These are phyloP conservation scores for Mixornis gularis DNA, from an alignment of 2,113 vertebrate species.

Conservation along the genomic window DNA sequence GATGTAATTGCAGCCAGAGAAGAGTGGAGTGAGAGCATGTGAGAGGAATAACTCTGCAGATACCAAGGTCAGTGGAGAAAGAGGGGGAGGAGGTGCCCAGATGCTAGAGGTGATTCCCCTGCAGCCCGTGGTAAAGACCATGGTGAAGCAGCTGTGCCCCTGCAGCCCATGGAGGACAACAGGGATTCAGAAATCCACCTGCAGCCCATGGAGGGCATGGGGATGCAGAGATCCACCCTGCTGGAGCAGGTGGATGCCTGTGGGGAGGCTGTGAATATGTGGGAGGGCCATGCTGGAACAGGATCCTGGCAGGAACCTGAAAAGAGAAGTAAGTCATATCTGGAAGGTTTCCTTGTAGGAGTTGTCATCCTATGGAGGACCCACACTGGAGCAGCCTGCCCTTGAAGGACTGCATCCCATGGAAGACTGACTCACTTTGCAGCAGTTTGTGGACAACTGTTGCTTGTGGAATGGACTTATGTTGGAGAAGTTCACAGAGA, in stretches of 20 bases:
- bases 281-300: neutral
- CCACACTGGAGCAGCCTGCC: neutral
- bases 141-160: neutral
- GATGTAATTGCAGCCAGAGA: neutral
- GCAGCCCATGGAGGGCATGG: neutral
- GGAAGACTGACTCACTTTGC: neutral
- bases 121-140: accelerated
- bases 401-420: neutral
- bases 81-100: neutral
- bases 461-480: accelerated
- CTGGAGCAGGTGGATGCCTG: neutral
- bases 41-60: neutral
- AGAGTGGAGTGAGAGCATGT: neutral
- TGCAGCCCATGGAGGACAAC: neutral
- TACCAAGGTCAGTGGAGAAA: neutral
- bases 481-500: neutral
- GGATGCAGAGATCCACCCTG: neutral
- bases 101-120: neutral
- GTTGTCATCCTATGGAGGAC: neutral
- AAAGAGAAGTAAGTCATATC: neutral
- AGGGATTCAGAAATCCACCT: neutral
- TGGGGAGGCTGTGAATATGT: neutral
- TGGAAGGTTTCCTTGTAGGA: neutral
- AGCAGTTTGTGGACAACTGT: neutral
- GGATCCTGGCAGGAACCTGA: neutral